Evolutionary conservation across 2,888 invertebrate species (phyloP).

Genomic region (Rhogogaster chlorosoma): DNA sequence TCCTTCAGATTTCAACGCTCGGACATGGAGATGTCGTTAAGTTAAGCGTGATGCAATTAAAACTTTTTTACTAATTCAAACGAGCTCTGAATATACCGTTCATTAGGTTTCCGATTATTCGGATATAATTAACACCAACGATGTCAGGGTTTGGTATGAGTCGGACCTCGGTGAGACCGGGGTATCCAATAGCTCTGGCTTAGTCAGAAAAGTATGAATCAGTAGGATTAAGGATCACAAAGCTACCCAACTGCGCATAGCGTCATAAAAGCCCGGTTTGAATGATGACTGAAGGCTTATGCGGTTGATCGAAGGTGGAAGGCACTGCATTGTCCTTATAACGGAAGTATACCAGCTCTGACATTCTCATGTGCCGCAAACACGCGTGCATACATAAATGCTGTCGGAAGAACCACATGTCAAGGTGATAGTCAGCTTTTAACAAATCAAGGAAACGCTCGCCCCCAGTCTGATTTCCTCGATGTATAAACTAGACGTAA

Average conservation of each 20-base stretch:
- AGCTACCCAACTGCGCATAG: background rate
- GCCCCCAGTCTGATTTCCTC: background rate
- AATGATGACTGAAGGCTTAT: conserved; percentile 6
- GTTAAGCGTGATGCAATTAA: background rate
- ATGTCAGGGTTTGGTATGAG: background rate
- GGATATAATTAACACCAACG: background rate
- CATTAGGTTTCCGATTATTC: background rate
- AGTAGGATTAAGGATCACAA: conserved; percentile 3
- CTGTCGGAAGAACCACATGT: background rate
- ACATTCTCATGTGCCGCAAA: background rate
- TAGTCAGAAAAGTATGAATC: conserved; percentile 1
- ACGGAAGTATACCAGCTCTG: background rate
- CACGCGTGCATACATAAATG: background rate
- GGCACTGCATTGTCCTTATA: background rate
- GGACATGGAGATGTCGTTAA: background rate
- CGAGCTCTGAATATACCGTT: background rate
- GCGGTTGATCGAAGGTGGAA: background rate
- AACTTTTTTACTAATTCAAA: background rate
- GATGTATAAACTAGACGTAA: background rate
- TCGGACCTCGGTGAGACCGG: too few species aligned
- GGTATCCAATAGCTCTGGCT: background rate
- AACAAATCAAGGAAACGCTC: background rate
- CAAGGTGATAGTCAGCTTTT: background rate
- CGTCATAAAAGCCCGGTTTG: conserved; percentile 10
- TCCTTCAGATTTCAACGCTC: background rate